A percentile compares a stretch with the other conserved stretches of the same genome.
phyloP scores from a whole-genome alignment of 2,113 vertebrate species.

The Syngnathus typhle region DNA sequence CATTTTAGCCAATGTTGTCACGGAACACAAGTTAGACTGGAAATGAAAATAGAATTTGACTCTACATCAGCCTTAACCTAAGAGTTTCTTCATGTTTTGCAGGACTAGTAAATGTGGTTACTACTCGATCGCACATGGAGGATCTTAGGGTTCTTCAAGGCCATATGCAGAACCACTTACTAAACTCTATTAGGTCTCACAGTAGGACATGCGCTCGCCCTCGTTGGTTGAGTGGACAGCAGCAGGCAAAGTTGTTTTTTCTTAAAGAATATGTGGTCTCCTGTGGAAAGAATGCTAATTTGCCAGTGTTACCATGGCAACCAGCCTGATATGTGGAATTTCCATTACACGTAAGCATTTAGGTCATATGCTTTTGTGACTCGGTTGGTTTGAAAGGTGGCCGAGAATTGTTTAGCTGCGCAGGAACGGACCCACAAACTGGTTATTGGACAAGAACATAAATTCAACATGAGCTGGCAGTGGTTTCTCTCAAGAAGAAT shows the following conservation, averaged over 20 bases:
- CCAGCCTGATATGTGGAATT: conserved; percentile 3
- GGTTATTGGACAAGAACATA: too few species aligned
- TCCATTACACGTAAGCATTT: conserved; percentile 10
- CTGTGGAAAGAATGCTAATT: conserved; percentile 1
- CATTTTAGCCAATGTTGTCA: conserved; percentile 16
- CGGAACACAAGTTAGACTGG: conserved; percentile 4
- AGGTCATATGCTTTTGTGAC: not conserved
- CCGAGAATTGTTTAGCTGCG: conserved; percentile 24
- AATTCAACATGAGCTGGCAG: too few species aligned
- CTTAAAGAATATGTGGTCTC: conserved; percentile 14
- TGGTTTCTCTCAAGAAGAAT: too few species aligned
- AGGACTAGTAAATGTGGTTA: conserved; percentile 38
- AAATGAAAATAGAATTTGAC: not conserved
- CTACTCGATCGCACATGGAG: conserved; percentile 9
- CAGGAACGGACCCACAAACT: not conserved
- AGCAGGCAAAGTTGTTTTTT: conserved; percentile 15
- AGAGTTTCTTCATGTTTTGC: conserved; percentile 7
- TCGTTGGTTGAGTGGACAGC: conserved; percentile 11
- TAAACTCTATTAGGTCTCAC: conserved; percentile 2
- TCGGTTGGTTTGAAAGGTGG: conserved; percentile 3
- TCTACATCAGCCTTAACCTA: not conserved
- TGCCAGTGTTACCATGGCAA: conserved; percentile 38
- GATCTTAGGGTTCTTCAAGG: conserved; percentile 5
- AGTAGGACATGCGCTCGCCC: conserved; percentile 14
- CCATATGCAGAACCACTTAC: conserved; percentile 40